Evolutionary conservation across 1,140 invertebrate species (phyloP), one percentile per base, ranked within the genome.

Genomic region (Mylabris phalerata): DNA sequence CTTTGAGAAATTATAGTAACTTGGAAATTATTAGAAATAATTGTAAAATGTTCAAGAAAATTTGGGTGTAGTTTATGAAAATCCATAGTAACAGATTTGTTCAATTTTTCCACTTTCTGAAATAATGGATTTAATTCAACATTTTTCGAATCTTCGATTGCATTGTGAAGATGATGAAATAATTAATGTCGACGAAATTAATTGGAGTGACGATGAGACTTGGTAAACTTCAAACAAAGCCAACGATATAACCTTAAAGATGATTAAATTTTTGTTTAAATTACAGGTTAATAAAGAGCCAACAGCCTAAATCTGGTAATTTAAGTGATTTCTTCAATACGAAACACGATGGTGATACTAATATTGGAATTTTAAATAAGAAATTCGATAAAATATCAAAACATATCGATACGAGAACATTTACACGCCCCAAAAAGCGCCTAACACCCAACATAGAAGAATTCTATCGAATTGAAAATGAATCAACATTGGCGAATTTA

Each of bases 351-450:
- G 45, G 40, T 42, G 42, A 55, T 24, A 48, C 46, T 49, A 42
- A 61, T 27, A 11, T 52, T 26, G 11, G 54, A 19, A 11, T 25
- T 19, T 19, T 19, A 19, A 19, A 19, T 9, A 48, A 38, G 47
- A 43, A 40, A 46, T 41, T 19, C 38, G 41, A 26, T 9, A 60
- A 70, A 19, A 19, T 19, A 55, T 52, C 57, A 48, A 75, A 66
- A 67, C 65, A 50, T 47, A 70, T 78, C 9, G 76, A 79, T 56
- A 76, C 77, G 2, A 69, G 77, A 60, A 79, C 78, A 47, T 79
- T 78, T 63, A 79, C 77, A 9, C 71, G 78, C 60, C 72, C 77
- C 4, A 79, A 79, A 61, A 73, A 75, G 64, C 67, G 70, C 27
- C 67, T 67, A 19, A 71, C 47, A 40, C 66, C 73, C 40, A 75